These are phyloP conservation scores for Caenorhabditis sp. DNA, from an alignment of 2,888 invertebrate genomes.

Conservation along the genomic window DNA sequence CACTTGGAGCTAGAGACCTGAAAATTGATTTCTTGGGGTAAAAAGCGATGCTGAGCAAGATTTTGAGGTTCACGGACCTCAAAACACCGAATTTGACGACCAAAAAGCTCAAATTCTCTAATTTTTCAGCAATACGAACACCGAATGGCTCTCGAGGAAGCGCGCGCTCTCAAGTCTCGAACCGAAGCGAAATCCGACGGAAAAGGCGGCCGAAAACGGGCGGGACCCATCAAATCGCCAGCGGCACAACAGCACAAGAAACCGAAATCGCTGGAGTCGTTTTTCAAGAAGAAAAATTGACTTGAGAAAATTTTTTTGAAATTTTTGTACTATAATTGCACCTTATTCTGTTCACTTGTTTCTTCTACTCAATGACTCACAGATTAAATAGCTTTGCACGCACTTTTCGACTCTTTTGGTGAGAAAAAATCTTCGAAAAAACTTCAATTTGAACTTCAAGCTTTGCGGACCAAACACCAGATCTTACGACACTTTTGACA, in stretches of 20 bases:
- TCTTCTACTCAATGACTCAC: background rate
- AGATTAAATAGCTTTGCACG: background rate
- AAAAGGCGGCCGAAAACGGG: slow-evolving; percentile 5
- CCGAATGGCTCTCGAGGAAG: slow-evolving; percentile 53
- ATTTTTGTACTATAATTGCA: slow-evolving; percentile 22
- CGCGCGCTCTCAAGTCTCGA: slow-evolving; percentile 40
- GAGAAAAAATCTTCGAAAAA: no score
- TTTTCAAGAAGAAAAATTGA: slow-evolving; percentile 49
- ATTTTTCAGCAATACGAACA: slow-evolving; percentile 65
- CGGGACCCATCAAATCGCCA: slow-evolving; percentile 13
- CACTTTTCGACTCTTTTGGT: background rate
- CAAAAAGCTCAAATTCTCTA: no score
- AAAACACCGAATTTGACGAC: background rate
- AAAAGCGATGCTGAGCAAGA: background rate
- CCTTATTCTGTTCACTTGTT: background rate
- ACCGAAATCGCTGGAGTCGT: slow-evolving; percentile 21
- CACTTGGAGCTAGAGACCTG: background rate
- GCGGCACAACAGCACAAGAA: slow-evolving; percentile 27
- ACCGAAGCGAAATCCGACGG: background rate
- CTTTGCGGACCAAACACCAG: background rate
- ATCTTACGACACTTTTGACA: slow-evolving; percentile 4
- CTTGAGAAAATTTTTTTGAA: background rate
- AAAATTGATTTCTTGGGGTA: background rate
- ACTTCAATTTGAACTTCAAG: background rate
- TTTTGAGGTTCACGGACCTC: background rate